A percentile compares a stretch with the other conserved stretches of the same genome.
Evolutionary conservation across 92 coral and sea anemone genomes (phyloP).

Genomic region (Porites divaricata): DNA sequence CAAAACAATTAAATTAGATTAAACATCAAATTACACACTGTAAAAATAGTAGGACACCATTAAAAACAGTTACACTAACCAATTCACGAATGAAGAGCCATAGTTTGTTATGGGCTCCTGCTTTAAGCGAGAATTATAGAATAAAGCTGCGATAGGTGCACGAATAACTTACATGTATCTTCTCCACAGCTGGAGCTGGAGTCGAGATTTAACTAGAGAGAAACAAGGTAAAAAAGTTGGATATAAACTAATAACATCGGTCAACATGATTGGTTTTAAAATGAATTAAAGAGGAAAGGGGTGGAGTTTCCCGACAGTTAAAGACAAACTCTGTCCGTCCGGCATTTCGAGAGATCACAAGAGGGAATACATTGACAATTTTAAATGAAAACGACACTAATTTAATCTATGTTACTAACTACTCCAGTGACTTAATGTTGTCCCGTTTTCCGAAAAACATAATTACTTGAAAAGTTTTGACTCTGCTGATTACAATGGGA

Average conservation of each 20-base stretch:
- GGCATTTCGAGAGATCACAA: too few species aligned
- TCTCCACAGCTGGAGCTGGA: constrained; percentile 26
- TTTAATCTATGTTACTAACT: too few species aligned
- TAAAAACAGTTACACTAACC: not conserved
- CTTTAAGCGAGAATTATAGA: too few species aligned
- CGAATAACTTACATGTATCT: constrained; percentile 46
- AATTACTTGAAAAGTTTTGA: too few species aligned
- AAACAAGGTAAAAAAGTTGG: not conserved
- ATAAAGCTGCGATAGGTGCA: not conserved
- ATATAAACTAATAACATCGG: not conserved
- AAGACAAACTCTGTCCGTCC: too few species aligned
- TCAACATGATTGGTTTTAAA: not conserved
- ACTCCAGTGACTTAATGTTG: too few species aligned
- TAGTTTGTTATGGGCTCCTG: not conserved
- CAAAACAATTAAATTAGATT: too few species aligned
- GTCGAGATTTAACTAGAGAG: constrained; percentile 30
- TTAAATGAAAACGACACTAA: too few species aligned
- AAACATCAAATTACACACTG: not conserved
- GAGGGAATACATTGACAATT: too few species aligned
- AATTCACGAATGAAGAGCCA: not conserved
- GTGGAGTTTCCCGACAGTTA: not conserved
- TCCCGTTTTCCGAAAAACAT: too few species aligned
- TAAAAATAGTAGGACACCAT: not conserved
- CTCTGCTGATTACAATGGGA: too few species aligned
- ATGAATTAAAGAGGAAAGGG: not conserved